Evolutionary conservation across 2,888 invertebrate genomes (phyloP), one percentile per base, ranked within the genome.

Genomic region (Troglohyphantes excavatus): DNA sequence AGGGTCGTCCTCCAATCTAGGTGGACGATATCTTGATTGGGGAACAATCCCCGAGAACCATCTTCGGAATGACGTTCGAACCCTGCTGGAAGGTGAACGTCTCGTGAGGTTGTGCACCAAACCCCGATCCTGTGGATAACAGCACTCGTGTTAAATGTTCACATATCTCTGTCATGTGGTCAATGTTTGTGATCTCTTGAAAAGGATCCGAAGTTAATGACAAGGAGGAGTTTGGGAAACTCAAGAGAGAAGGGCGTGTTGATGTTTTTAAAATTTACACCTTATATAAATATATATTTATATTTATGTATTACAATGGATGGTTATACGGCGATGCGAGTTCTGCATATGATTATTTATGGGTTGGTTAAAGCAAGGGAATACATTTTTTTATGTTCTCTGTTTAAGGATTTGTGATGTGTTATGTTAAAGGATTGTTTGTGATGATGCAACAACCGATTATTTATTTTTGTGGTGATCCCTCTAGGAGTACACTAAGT

Each of bases 1-100:
- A 17, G n/a, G 73, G 53, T 76, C 88, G 61, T 83, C 75, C 88
- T 68, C 26, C 59, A 27, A 17, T 2, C 11, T 2, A 21, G 59
- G 19, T 33, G 59, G 43, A 29, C 23, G 13, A 43, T 43, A 13
- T 76, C 88, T 11, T 82, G 82, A 89, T n/a, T n/a, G n/a, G n/a
- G n/a, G n/a, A n/a, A n/a, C n/a, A n/a, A n/a, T 83, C 21, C n/a
- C 23, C 7, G 2, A 7, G 13, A 13, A 19, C 68, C n/a, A 27
- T 70, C 27, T 39, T 70, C 11, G 5, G 21, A 21, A n/a, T 3
- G 21, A 2, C 11, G 5, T 9, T 46, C 33, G 53, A 17, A 53
- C 46, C 11, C 1, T 53, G 13, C 6, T 46, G 19, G 13, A 29
- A 33, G 33, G 27, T 19, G 19, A 13, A n/a, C n/a, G n/a, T 19